Evolutionary conservation across 2,888 invertebrate species (phyloP).

Genomic region (Sussaba pulchella): DNA sequence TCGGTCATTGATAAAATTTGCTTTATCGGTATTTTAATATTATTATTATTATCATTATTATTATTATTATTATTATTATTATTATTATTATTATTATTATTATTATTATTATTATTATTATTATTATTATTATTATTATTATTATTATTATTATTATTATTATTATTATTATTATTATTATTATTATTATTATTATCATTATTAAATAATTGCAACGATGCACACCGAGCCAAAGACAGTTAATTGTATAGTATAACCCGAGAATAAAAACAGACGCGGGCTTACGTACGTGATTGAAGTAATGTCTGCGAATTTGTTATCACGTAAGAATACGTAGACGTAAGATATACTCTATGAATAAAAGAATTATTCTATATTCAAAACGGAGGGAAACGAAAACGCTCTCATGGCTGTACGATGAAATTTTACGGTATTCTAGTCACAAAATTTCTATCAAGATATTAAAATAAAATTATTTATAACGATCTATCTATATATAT

Average conservation of each 20-base stretch:
- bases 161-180: no score
- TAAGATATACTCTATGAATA: slow-evolving; percentile 50
- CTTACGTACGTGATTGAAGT: background rate
- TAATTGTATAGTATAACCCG: slow-evolving; percentile 21
- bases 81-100: no score
- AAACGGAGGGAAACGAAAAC: slow-evolving; percentile 77
- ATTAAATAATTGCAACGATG: slow-evolving; percentile 25
- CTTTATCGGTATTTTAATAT: no score
- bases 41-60: no score
- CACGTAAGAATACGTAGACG: slow-evolving; percentile 33
- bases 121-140: no score
- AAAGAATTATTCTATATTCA: no score
- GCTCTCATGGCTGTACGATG: slow-evolving; percentile 75
- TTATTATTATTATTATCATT: no score
- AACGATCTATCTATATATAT: slow-evolving; percentile 13
- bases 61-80: no score
- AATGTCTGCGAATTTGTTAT: no score
- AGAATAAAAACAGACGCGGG: slow-evolving; percentile 8
- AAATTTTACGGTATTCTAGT: slow-evolving; percentile 73
- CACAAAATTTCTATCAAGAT: slow-evolving; percentile 71
- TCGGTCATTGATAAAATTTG: no score
- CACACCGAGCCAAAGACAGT: slow-evolving; percentile 48
- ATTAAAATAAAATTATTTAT: slow-evolving; percentile 32
- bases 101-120: no score
- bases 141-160: no score